phyloP scores from a whole-genome alignment of 2,113 vertebrate species.

The Fulica atra region DNA sequence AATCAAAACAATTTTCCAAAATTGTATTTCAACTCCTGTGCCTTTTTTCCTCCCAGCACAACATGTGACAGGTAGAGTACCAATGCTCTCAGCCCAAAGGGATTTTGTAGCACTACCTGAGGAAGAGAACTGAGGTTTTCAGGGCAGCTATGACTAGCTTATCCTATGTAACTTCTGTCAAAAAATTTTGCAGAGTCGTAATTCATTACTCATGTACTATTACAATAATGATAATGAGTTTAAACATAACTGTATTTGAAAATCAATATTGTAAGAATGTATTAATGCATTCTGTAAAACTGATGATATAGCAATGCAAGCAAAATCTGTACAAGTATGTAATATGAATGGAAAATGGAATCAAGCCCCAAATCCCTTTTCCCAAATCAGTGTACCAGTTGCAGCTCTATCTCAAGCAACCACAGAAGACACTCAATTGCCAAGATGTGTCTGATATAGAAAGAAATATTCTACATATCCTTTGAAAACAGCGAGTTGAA shows the following conservation, averaged over 20 bases:
- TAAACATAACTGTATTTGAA: neutral
- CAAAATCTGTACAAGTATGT: neutral
- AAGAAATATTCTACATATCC: neutral
- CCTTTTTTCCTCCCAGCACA: neutral
- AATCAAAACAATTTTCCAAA: neutral
- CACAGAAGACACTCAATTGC: neutral
- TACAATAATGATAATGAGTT: neutral
- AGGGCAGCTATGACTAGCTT: neutral
- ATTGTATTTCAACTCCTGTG: neutral
- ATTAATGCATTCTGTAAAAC: neutral
- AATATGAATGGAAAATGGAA: neutral
- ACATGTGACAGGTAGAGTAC: neutral
- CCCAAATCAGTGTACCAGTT: neutral
- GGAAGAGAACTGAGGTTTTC: neutral
- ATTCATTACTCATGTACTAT: neutral
- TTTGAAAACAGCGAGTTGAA: neutral
- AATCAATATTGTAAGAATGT: neutral
- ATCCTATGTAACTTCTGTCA: neutral
- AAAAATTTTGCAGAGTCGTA: neutral
- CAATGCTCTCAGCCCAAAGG: neutral
- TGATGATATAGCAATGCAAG: neutral
- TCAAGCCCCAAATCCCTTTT: neutral
- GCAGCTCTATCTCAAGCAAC: neutral
- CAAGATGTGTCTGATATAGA: neutral
- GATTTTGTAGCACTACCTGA: neutral